Percentiles rank a stretch among this genome's conserved stretches.
These are phyloP conservation scores for Alloplasta piceator DNA, from an alignment of 2,888 invertebrate species.

Conservation along the genomic window DNA sequence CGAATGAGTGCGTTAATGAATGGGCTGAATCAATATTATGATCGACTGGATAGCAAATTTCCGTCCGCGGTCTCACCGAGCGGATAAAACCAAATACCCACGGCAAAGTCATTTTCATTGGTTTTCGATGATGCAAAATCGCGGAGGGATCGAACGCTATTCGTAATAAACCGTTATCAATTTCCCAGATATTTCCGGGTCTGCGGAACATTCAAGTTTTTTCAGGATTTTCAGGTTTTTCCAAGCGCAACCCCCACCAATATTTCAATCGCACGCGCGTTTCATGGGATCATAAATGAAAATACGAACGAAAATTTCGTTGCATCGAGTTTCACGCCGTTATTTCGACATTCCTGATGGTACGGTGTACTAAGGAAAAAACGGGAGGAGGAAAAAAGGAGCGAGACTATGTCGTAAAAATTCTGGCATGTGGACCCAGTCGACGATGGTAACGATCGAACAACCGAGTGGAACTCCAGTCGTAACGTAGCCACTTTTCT, in stretches of 20 bases:
- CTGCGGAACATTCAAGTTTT: no score
- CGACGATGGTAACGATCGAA: constrained; percentile 39
- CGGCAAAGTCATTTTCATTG: no score
- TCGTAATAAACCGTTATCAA: no score
- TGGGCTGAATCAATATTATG: constrained; percentile 56
- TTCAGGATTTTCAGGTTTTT: no score
- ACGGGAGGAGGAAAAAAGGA: neutral
- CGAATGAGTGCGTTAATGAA: constrained; percentile 43
- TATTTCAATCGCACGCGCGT: no score
- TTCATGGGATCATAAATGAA: no score
- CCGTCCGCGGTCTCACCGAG: constrained; percentile 40
- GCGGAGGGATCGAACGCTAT: no score
- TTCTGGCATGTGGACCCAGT: constrained; percentile 11
- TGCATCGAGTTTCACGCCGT: constrained; percentile 2
- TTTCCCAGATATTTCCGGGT: no score
- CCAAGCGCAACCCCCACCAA: no score
- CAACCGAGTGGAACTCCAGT: constrained; percentile 13
- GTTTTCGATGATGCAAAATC: no score
- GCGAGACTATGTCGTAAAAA: constrained; percentile 10
- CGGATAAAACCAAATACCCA: constrained; percentile 40
- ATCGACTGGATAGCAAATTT: constrained; percentile 35
- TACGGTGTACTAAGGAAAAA: neutral
- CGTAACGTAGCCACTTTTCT: constrained; percentile 37
- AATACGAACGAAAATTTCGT: constrained; percentile 45
- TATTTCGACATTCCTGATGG: constrained; percentile 15